Base-by-base conservation (phyloP, 1,140 invertebrate species). In the Drosophila repleta region DNA sequence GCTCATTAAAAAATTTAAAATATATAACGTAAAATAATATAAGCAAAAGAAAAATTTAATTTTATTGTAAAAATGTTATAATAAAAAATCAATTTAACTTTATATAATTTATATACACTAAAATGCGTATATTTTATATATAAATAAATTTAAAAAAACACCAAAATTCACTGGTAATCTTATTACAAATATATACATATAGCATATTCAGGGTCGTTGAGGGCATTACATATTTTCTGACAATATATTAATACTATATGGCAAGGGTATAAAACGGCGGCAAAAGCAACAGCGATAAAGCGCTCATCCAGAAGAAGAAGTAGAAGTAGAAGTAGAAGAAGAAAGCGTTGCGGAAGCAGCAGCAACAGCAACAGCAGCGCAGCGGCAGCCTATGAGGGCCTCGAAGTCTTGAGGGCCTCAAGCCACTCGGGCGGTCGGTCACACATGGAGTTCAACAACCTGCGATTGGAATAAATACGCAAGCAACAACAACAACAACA, bases 391-490 rank as follows among this genome's bases (percentile, higher is more conserved):
- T 69, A 66, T 45, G 67, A 64, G 64, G 68, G 53, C 51, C 68
- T 71, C 76, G 49, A 65, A 80, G 71, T 74, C 73, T 32, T 62
- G 63, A 68, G 69, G 63, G 60, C 62, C 79, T 69, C 65, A 74
- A 85, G 78, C 74, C 81, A 85, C 81, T 85, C 78, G 78, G 68
- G 74, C 77, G 82, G 79, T 81, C 79, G 79, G 74, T 84, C 80
- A 84, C 81, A 87, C 64, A 66, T 64, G 63, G 37, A 71, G 79
- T 85, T 84, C 81, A 84, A 84, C 74, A 87, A 84, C 74, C 81
- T 74, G 74, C 57, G 81, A 84, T 84, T 83, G 80, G 67, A 72
- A 72, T 56, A 75, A 63, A 66, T 55, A 66, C 67, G 32, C 55
- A 63, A 24, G 24, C 49, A 41, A 51, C 39, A 61, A 60, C 18